phyloP scores from a whole-genome alignment of 1,140 invertebrate genomes.

The Carposina sasakii region DNA sequence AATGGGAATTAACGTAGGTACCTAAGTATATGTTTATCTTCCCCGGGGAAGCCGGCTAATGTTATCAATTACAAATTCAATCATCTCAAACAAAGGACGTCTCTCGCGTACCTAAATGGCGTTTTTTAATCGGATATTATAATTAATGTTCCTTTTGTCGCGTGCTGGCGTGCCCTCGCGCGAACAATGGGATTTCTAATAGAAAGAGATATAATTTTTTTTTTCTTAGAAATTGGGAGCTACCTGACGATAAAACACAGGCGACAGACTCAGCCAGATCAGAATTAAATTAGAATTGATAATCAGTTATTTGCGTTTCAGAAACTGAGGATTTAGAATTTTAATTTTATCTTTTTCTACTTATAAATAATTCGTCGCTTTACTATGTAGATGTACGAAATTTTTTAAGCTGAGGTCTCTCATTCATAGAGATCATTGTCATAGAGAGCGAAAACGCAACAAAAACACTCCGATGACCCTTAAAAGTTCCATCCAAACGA shows the following conservation, averaged over 20 bases:
- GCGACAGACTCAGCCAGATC: constrained; percentile 42
- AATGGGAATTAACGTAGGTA: constrained; percentile 16
- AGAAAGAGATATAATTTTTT: constrained; percentile 68
- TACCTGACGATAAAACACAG: constrained; percentile 66
- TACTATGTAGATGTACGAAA: too few relatives aligned
- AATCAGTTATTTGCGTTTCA: too few relatives aligned
- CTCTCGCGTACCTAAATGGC: constrained; percentile 67
- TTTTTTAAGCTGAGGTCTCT: too few relatives aligned
- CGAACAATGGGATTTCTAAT: constrained; percentile 69
- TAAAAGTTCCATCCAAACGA: constrained; percentile 24
- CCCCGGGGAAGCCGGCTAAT: constrained; percentile 48
- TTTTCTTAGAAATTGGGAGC: constrained; percentile 62
- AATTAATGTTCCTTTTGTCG: constrained; percentile 74
- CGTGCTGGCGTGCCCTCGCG: constrained; percentile 65
- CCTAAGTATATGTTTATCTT: constrained; percentile 31
- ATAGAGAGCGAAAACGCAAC: constrained; percentile 17
- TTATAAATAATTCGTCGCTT: too few relatives aligned
- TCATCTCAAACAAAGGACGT: constrained; percentile 67
- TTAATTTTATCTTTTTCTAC: too few relatives aligned
- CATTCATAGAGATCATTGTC: too few relatives aligned
- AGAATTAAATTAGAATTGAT: constrained; percentile 60
- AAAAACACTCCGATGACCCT: constrained; percentile 33
- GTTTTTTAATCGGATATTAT: constrained; percentile 75
- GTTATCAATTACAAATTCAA: constrained; percentile 65
- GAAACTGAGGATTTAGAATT: too few relatives aligned